phyloP scores from a whole-genome alignment of 2,888 invertebrate species.

The Perdita meconis region DNA sequence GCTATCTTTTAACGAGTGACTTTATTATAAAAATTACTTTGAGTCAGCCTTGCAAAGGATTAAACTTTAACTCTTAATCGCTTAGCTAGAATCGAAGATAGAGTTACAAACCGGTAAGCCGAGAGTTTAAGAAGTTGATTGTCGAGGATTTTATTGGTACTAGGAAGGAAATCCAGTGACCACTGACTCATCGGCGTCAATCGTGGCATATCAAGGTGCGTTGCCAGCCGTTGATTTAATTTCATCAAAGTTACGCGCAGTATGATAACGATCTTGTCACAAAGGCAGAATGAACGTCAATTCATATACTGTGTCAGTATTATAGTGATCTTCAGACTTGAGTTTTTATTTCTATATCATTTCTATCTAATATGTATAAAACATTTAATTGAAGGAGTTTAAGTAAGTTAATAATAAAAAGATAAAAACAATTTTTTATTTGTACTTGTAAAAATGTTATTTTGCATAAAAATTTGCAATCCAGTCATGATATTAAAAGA shows the following conservation, averaged over 20 bases:
- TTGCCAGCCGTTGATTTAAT: constrained; percentile 47
- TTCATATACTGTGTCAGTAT: no score
- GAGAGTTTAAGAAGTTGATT: background rate
- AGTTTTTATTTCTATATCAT: no score
- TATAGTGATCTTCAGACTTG: no score
- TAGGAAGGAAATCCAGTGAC: constrained; percentile 26
- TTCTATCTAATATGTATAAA: no score
- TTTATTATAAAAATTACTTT: background rate
- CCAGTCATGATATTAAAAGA: no score
- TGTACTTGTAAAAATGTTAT: no score
- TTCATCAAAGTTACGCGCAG: constrained; percentile 11
- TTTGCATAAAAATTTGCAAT: no score
- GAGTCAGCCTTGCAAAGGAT: background rate
- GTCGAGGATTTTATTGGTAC: constrained; percentile 13
- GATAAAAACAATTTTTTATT: no score
- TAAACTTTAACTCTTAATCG: background rate
- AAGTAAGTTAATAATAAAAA: no score
- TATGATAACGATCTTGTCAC: background rate
- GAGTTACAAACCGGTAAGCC: background rate
- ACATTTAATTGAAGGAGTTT: no score
- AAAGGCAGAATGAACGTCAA: no score
- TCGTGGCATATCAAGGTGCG: constrained; percentile 25
- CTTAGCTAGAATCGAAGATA: background rate
- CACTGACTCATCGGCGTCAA: constrained; percentile 55
- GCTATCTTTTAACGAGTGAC: no score